phyloP scores from a whole-genome alignment of 1,140 invertebrate species.

The Cataglyphis hispanica region DNA sequence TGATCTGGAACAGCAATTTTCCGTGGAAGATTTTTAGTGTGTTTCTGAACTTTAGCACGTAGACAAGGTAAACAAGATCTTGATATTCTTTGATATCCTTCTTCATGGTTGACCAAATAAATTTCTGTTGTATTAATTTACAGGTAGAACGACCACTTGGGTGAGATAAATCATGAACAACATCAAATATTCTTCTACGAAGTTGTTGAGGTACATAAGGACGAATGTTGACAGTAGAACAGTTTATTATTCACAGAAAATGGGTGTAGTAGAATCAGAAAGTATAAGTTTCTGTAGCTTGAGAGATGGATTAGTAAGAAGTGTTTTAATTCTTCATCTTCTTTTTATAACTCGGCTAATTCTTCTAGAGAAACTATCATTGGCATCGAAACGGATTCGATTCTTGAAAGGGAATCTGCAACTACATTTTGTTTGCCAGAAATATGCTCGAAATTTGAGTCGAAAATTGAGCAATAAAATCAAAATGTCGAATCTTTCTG shows the following conservation, averaged over 20 bases:
- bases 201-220: constrained; percentile 6
- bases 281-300: background rate
- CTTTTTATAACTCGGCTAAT: background rate
- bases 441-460: background rate
- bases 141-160: background rate
- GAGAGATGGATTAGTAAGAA: background rate
- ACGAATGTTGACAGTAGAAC: background rate
- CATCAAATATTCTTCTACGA: background rate
- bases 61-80: constrained; percentile 13
- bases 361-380: background rate
- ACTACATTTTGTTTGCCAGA: background rate
- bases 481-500: no score
- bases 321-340: constrained; percentile 17
- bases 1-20: background rate
- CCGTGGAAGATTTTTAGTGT: background rate
- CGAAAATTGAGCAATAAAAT: background rate
- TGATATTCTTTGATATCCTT: constrained; percentile 5
- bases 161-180: background rate
- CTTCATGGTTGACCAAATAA: constrained; percentile 13
- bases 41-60: background rate
- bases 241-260: constrained; percentile 29
- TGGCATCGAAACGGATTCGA: background rate
- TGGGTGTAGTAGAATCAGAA: background rate
- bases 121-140: background rate
- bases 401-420: background rate